Evolutionary conservation across 2,888 invertebrate genomes (phyloP).

Genomic region (Yponomeuta sedellus): DNA sequence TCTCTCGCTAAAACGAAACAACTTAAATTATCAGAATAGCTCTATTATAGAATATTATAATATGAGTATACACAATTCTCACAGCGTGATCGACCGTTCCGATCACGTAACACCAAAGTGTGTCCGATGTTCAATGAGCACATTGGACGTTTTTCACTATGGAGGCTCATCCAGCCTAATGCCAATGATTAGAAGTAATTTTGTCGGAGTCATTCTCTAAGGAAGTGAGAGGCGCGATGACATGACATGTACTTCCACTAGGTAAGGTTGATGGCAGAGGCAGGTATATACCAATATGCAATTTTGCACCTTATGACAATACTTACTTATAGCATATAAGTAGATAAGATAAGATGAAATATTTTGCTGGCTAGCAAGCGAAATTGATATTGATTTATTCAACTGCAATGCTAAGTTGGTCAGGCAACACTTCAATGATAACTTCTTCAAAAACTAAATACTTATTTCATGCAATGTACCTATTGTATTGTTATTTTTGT

Average conservation of each 20-base stretch:
- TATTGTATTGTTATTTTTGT: too few species aligned
- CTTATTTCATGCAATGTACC: too few species aligned
- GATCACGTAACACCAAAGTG: not conserved
- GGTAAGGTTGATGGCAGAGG: not conserved
- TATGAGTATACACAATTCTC: not conserved
- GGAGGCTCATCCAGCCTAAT: not conserved
- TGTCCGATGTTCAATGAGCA: not conserved
- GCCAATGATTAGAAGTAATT: slow-evolving; percentile 31
- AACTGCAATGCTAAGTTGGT: too few species aligned
- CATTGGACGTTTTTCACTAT: not conserved
- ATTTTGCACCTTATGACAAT: not conserved
- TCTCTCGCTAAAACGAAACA: too few species aligned
- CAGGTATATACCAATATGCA: not conserved
- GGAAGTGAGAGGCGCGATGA: slow-evolving; percentile 18
- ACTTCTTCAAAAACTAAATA: too few species aligned
- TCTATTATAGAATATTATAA: too few species aligned
- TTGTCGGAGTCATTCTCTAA: slow-evolving; percentile 25
- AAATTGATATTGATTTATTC: too few species aligned
- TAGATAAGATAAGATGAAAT: too few species aligned
- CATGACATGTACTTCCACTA: not conserved
- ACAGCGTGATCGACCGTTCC: not conserved
- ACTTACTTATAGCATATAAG: too few species aligned
- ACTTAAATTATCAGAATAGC: too few species aligned
- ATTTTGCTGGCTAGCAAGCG: too few species aligned
- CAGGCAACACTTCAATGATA: too few species aligned